Conservation (phyloP, 2,888 invertebrate genomes). For the Oligia strigilis region DNA sequence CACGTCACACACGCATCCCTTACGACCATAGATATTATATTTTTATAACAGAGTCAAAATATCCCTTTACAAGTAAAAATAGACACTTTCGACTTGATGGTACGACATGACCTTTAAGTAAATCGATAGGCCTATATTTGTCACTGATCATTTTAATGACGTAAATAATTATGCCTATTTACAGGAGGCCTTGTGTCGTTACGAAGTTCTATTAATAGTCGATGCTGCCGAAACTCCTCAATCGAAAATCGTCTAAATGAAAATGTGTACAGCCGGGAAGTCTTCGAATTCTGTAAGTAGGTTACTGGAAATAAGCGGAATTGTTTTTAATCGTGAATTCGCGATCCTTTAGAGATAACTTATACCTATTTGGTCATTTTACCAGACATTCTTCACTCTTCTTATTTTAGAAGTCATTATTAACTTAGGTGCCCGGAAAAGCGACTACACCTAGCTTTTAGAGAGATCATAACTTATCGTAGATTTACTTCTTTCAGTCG, state of each 20-base stretch:
- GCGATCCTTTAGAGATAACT: background rate
- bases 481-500: background rate
- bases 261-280: background rate
- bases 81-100: background rate
- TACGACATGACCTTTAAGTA: constrained; percentile 33
- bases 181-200: background rate
- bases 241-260: background rate
- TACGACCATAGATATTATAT: constrained; percentile 31
- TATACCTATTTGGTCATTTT: background rate
- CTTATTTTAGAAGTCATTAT: background rate
- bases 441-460: background rate
- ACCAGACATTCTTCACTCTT: background rate
- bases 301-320: background rate
- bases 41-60: constrained; percentile 26
- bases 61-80: constrained; percentile 30
- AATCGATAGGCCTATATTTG: constrained; percentile 26
- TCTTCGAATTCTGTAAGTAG: background rate
- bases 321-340: background rate
- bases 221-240: constrained; percentile 1
- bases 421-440: too few species aligned
- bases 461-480: background rate
- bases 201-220: constrained; percentile 7
- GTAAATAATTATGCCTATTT: constrained; percentile 1
- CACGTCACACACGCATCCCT: constrained; percentile 50
- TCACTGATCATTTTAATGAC: constrained; percentile 25